Evolutionary conservation across 2,113 vertebrate genomes (phyloP).

Genomic region (Alethe diademata): DNA sequence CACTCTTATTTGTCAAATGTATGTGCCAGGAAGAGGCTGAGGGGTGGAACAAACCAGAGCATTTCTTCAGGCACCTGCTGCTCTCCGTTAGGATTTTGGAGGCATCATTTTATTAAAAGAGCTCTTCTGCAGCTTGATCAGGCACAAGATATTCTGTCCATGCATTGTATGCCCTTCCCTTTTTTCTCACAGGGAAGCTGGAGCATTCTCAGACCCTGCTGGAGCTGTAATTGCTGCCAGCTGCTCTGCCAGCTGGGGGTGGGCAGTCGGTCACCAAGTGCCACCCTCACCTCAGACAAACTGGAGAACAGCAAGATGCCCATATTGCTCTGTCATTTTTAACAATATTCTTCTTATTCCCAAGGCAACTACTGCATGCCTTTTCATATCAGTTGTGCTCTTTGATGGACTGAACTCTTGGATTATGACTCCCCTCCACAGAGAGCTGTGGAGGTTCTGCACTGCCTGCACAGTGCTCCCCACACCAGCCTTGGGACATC

Average conservation of each 20-base stretch:
- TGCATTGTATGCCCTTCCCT: fast-evolving
- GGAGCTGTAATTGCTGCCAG: background rate
- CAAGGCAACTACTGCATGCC: background rate
- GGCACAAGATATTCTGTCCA: background rate
- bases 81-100: background rate
- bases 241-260: background rate
- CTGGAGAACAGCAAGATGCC: background rate
- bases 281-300: background rate
- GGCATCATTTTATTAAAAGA: background rate
- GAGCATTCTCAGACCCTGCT: background rate
- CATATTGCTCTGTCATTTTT: background rate
- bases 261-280: fast-evolving
- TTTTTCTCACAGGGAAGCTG: background rate
- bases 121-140: background rate
- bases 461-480: background rate
- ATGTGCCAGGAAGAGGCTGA: background rate
- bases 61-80: background rate
- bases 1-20: background rate
- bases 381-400: background rate
- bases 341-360: background rate
- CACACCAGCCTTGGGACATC: background rate
- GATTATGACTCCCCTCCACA: fast-evolving
- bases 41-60: background rate
- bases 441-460: background rate
- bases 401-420: fast-evolving